Base-by-base conservation (phyloP, 1,140 invertebrate genomes). In the Chironomus tepperi region DNA sequence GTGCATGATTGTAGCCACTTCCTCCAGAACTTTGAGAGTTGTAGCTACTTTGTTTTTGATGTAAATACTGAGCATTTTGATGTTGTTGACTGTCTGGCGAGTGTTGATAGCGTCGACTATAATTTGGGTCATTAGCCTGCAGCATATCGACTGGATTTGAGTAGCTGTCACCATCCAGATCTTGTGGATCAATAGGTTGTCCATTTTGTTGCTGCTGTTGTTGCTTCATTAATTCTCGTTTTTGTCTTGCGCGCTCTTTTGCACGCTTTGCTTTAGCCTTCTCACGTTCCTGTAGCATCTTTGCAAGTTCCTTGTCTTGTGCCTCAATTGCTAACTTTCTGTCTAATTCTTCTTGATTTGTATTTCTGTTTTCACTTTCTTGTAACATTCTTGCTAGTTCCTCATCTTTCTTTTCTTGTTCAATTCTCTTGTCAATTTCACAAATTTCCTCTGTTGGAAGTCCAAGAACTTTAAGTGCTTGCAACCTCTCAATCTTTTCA, bases 231-330 rank as follows among this genome's bases (percentile, higher is more conserved):
- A 70, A 18, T 76, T 84, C 84, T 76, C 88, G 87, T 77, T 87
- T 88, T 67, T 87, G 84, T 34, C 90, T 80, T 57, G 89, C 89
- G 78, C 88, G 91, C 77, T 90, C 83, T 78, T 87, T 86, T 0
- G 90, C 90, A 75, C 89, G 83, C 78, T 86, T 87, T 1, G 87
- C 86, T 79, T 89, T 89, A 7, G 88, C 87, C 76, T 88, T 88
- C 79, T 95, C 90, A 79, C 91, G 89, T 79, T 97, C 94, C 81
- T 98, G 94, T 64, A 98, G 84, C 80, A 97, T 88, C 79, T 90
- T 88, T 0, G 95, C 95, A 2, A 97, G 84, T 82, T 97, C 93
- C 73, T 93, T 89, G 81, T 98, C 95, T 81, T 97, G 94, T 5
- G 91, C 91, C 83, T 98, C 95, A 73, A 97, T 94, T 8, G 93